Conservation (phyloP, 2,888 invertebrate genomes). For the Halocaridina rubra region DNA sequence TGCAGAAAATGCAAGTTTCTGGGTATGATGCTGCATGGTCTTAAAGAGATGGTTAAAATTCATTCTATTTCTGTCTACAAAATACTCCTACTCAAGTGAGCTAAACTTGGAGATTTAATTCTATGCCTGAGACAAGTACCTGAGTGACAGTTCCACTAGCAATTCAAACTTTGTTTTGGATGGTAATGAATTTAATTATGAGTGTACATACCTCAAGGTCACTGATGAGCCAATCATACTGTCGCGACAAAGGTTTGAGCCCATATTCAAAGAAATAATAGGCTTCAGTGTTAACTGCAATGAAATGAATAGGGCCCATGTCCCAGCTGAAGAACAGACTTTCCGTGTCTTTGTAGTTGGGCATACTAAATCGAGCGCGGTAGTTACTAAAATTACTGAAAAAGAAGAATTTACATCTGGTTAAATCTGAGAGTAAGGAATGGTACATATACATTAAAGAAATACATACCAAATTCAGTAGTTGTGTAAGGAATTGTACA, state of each 20-base stretch:
- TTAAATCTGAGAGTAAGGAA: too few relatives aligned
- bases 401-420: too few relatives aligned
- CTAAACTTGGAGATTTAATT: too few relatives aligned
- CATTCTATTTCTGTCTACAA: too few relatives aligned
- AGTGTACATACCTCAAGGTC: slow-evolving; percentile 79
- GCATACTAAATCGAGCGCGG: slow-evolving; percentile 91
- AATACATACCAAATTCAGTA: too few relatives aligned
- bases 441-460: too few relatives aligned
- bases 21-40: too few relatives aligned
- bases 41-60: too few relatives aligned
- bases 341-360: slow-evolving; percentile 73
- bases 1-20: too few relatives aligned
- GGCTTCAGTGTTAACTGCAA: slow-evolving; percentile 92
- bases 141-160: neutral
- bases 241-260: slow-evolving; percentile 79
- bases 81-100: too few relatives aligned
- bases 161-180: neutral
- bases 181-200: neutral
- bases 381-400: slow-evolving; percentile 95
- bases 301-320: slow-evolving; percentile 90
- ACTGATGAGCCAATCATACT: slow-evolving; percentile 86
- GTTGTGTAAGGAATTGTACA: too few relatives aligned
- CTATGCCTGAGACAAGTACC: neutral
- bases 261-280: slow-evolving; percentile 94
- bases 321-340: slow-evolving; percentile 86